Conservation (phyloP, 2,113 vertebrate genomes). For the Isichthys henryi region DNA sequence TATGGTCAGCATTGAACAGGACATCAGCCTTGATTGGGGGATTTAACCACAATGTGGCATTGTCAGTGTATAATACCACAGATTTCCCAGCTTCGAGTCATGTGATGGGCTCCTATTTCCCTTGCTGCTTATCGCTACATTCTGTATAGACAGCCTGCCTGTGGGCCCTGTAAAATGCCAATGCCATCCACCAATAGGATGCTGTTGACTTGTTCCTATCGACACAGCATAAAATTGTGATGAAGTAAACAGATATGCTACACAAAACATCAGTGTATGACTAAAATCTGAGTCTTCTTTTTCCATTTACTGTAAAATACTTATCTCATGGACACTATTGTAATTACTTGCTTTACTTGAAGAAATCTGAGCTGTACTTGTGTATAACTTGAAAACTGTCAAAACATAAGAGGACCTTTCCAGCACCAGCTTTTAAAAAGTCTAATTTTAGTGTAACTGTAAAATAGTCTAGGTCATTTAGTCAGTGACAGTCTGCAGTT, state of each 20-base stretch:
- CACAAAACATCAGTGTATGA: neutral
- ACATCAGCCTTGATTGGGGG: neutral
- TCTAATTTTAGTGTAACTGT: conserved; percentile 42
- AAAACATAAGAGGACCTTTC: conserved; percentile 38
- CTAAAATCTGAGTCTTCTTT: neutral
- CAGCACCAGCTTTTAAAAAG: conserved; percentile 58
- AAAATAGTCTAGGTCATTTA: conserved; percentile 27
- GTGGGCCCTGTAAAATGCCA: neutral
- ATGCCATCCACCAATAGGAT: neutral
- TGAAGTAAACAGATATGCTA: neutral
- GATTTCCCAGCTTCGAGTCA: neutral
- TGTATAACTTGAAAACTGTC: conserved; percentile 33
- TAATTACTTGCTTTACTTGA: conserved; percentile 24
- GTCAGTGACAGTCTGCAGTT: conserved; percentile 51
- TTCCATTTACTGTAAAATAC: neutral
- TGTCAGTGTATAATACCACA: neutral
- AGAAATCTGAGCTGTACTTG: conserved; percentile 22
- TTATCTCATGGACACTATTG: conserved; percentile 16
- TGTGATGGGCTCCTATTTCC: neutral
- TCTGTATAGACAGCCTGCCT: neutral
- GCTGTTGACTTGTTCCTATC: neutral
- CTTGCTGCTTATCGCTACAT: neutral
- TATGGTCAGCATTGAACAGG: neutral
- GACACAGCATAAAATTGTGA: neutral
- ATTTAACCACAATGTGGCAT: neutral